Conservation (phyloP, 2,888 invertebrate genomes). For the Deroplatys truncata region DNA sequence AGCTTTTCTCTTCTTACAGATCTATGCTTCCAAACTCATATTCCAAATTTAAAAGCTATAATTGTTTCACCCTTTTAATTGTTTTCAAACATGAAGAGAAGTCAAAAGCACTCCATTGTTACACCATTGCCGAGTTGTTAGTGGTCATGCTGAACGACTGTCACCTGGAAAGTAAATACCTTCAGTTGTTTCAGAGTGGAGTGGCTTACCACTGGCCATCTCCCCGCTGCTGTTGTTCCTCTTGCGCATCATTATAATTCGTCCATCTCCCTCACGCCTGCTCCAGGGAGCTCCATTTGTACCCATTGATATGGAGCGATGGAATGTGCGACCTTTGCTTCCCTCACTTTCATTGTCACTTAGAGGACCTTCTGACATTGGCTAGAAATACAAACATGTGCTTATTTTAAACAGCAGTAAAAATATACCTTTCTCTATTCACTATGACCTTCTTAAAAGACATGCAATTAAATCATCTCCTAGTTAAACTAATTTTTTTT, state of each 20-base stretch:
- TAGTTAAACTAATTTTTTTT: too few relatives aligned
- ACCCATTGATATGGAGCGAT: slow-evolving; percentile 86
- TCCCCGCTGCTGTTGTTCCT: slow-evolving; percentile 70
- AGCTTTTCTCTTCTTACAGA: too few relatives aligned
- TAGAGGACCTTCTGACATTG: slow-evolving; percentile 52
- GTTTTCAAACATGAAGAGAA: too few relatives aligned
- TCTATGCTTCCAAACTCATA: too few relatives aligned
- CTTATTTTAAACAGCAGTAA: too few relatives aligned
- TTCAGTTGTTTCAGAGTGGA: not conserved
- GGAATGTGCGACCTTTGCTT: slow-evolving; percentile 60
- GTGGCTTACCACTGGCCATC: slow-evolving; percentile 45
- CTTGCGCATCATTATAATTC: slow-evolving; percentile 58
- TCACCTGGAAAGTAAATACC: not conserved
- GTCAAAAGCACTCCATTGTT: too few relatives aligned
- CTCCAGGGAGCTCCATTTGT: slow-evolving; percentile 59
- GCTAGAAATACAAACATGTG: slow-evolving; percentile 38
- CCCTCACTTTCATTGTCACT: slow-evolving; percentile 52
- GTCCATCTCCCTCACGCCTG: slow-evolving; percentile 54
- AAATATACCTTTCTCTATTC: too few relatives aligned
- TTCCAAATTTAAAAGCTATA: too few relatives aligned
- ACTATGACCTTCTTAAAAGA: too few relatives aligned
- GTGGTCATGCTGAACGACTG: not conserved
- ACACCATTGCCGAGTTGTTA: not conserved
- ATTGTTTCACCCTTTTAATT: too few relatives aligned
- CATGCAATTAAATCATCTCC: too few relatives aligned